Evolutionary conservation across 2,113 vertebrate genomes (phyloP), one percentile per base, ranked within the genome.

Genomic region (Hippocampus zosterae): DNA sequence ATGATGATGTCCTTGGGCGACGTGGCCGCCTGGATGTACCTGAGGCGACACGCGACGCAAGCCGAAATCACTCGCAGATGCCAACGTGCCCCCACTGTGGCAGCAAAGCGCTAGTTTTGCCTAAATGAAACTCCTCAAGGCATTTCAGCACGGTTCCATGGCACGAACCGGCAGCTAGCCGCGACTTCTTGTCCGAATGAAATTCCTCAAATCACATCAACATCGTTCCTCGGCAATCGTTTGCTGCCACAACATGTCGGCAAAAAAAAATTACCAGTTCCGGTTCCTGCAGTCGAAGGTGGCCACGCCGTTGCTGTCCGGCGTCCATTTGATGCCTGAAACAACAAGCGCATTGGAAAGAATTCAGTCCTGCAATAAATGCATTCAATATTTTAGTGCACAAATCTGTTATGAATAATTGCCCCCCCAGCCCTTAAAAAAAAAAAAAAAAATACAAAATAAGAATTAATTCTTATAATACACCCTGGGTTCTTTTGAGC

Each of bases 11-110:
- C 97, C 80, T 99, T 99, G 21, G 97, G 96, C 62, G 97, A 98
- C 0, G 96, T 98, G 50, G 97, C 96, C 0, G 97, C 97, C 80
- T 98, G 97, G 72, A 99, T 98, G 83, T 99, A 99, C 97, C 97
- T 99, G 55, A 16, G 1, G 7, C 23, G 9, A 21, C 52, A 53
- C 19, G 21, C 52, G 10, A 53, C 19, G 23, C 33, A 2, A 6
- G 5, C 33, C 33, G 1, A 37, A 37, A 37, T 37, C 33, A 37
- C 33, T 37, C 0, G 33, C 33, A 37, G 33, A 37, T 37, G 33
- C 33, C 42, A 12, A 8, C 13, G 2, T 3, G 15, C 16, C 16
- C 1, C 16, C 7, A 50, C n/a, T 5, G 16, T 7, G 15, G 16
- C 46, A 15, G 44, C 44, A 46, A 46, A 46, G 44, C 3, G 8